Conservation (phyloP, 1,140 invertebrate genomes). For the Drosophila miranda region DNA sequence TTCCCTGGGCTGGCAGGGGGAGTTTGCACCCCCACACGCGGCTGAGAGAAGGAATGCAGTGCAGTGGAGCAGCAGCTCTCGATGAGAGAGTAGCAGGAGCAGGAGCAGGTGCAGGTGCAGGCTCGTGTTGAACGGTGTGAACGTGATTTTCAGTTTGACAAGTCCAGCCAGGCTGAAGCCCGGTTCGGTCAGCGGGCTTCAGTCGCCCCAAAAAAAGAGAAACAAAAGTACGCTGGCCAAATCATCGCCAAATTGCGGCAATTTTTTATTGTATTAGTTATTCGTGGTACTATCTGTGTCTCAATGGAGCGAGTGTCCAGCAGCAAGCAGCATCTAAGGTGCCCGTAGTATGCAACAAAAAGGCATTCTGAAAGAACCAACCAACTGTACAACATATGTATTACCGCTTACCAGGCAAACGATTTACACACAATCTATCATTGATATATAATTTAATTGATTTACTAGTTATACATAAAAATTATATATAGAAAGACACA, state of each 20-base stretch:
- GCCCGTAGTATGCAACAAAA: slow-evolving; percentile 60
- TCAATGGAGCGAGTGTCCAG: slow-evolving; percentile 60
- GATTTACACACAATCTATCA: slow-evolving; percentile 9
- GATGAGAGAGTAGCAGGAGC: slow-evolving; percentile 23
- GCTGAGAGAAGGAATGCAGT: neutral
- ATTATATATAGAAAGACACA: slow-evolving; percentile 8
- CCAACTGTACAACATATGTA: slow-evolving; percentile 19
- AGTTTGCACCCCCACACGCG: slow-evolving; percentile 18
- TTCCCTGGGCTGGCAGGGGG: neutral
- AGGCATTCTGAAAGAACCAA: slow-evolving; percentile 21
- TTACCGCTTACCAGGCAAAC: slow-evolving; percentile 49
- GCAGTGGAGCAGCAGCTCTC: no score
- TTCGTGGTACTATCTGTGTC: slow-evolving; percentile 78
- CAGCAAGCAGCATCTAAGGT: slow-evolving; percentile 65
- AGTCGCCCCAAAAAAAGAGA: slow-evolving; percentile 5
- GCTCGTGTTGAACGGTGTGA: slow-evolving; percentile 35
- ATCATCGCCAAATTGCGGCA: slow-evolving; percentile 15
- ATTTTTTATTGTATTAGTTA: slow-evolving; percentile 56
- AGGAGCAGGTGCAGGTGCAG: neutral
- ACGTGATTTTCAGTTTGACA: slow-evolving; percentile 46
- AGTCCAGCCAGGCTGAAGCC: slow-evolving; percentile 9
- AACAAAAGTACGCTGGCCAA: slow-evolving; percentile 15
- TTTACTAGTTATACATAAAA: slow-evolving; percentile 43
- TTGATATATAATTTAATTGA: slow-evolving; percentile 32
- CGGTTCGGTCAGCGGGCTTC: neutral